Conservation (phyloP, 2,797 vertebrate genomes). For the Acipenser transmontanus region DNA sequence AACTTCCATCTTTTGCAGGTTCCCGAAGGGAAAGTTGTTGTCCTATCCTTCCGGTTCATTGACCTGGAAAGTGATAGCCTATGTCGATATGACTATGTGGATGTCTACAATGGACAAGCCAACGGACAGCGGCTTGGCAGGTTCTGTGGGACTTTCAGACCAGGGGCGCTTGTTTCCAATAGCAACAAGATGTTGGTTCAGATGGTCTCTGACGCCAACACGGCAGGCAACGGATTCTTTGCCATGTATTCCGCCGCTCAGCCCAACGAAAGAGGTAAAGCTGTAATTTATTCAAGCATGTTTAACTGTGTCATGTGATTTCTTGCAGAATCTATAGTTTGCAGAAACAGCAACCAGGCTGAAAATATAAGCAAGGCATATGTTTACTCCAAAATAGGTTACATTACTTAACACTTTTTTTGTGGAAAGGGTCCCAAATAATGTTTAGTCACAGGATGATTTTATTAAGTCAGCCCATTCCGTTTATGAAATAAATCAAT, state of each 20-base stretch:
- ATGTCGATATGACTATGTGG: constrained; percentile 93
- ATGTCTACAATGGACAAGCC: constrained; percentile 81
- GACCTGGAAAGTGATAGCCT: constrained; percentile 89
- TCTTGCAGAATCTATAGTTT: too few relatives aligned
- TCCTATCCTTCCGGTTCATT: constrained; percentile 82
- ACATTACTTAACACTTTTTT: too few relatives aligned
- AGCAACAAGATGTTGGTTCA: constrained; percentile 94
- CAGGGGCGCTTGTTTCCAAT: constrained; percentile 84
- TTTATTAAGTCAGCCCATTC: too few relatives aligned
- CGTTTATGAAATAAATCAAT: too few relatives aligned
- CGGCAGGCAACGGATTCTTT: constrained; percentile 90
- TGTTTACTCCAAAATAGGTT: too few relatives aligned
- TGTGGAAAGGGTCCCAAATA: too few relatives aligned
- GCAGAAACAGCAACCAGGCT: too few relatives aligned
- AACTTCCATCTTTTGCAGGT: constrained; percentile 59
- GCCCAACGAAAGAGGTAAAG: constrained; percentile 85
- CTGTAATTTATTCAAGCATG: neutral
- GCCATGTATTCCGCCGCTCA: constrained; percentile 85
- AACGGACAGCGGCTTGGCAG: constrained; percentile 83
- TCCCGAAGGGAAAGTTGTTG: constrained; percentile 86
- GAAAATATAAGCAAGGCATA: too few relatives aligned
- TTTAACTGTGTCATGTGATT: too few relatives aligned
- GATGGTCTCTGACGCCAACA: constrained; percentile 95
- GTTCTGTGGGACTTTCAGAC: constrained; percentile 90
- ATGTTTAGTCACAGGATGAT: too few relatives aligned